Conservation (phyloP, 2,888 invertebrate genomes). For the Apantesis nais region DNA sequence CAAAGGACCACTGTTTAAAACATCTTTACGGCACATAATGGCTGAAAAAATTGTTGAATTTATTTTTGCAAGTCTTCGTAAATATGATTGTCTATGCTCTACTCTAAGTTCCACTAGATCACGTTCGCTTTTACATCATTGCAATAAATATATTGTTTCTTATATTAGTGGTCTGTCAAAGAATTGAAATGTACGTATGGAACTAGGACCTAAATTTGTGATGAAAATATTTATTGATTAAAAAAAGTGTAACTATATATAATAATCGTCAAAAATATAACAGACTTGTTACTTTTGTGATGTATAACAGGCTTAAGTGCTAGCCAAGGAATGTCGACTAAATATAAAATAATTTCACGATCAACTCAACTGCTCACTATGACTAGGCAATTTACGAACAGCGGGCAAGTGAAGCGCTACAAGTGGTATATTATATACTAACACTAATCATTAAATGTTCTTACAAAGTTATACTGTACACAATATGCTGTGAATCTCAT, state of each 20-base stretch:
- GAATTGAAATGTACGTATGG: background rate
- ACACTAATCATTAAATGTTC: slow-evolving; percentile 54
- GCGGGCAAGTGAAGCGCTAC: slow-evolving; percentile 64
- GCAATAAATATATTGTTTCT: background rate
- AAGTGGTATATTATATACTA: slow-evolving; percentile 42
- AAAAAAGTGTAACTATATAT: background rate
- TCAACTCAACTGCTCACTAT: slow-evolving; percentile 66
- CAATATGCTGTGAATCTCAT: slow-evolving; percentile 78
- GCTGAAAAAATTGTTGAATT: background rate
- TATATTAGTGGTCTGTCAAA: background rate
- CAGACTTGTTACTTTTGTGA: slow-evolving; percentile 25
- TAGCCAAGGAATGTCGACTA: slow-evolving; percentile 50
- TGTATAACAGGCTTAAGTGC: slow-evolving; percentile 37
- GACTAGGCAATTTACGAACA: slow-evolving; percentile 77
- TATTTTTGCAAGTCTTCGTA: background rate
- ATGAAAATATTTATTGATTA: background rate
- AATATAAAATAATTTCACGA: slow-evolving; percentile 40
- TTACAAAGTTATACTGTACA: slow-evolving; percentile 52
- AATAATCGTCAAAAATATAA: slow-evolving; percentile 19
- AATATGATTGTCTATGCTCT: background rate
- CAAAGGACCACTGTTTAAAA: background rate
- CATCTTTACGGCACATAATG: background rate
- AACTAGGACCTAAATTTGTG: background rate
- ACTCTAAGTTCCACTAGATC: background rate
- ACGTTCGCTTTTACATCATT: background rate